These are phyloP conservation scores for Smittia aterrima DNA, from an alignment of 2,888 invertebrate genomes.

Conservation along the genomic window DNA sequence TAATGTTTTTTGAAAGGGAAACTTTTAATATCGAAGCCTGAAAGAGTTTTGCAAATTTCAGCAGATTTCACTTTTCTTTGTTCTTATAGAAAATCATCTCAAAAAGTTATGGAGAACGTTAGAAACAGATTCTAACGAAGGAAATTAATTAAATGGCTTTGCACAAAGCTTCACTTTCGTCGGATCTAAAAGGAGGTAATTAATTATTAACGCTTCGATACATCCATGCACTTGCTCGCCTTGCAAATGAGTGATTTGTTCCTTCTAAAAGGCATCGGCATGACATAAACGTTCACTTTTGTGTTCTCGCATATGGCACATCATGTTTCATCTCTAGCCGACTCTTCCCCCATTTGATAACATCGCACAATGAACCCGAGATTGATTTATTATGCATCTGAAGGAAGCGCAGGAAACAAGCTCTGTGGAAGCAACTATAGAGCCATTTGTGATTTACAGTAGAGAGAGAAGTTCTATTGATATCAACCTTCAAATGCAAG, in stretches of 20 bases:
- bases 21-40: too few species aligned
- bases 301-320: constrained; percentile 23
- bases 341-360: not conserved
- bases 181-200: not conserved
- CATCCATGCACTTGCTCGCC: not conserved
- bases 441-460: constrained; percentile 28
- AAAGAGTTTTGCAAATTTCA: too few species aligned
- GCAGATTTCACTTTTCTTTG: too few species aligned
- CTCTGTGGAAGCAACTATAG: not conserved
- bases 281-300: constrained; percentile 28
- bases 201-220: constrained; percentile 34
- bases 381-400: constrained; percentile 35
- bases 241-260: constrained; percentile 16
- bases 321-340: constrained; percentile 12
- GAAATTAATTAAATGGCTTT: too few species aligned
- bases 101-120: too few species aligned
- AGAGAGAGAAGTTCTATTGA: not conserved
- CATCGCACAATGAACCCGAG: constrained; percentile 35
- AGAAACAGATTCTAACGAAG: too few species aligned
- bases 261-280: not conserved
- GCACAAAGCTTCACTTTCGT: too few species aligned
- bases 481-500: not conserved
- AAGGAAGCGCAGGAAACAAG: not conserved
- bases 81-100: too few species aligned
- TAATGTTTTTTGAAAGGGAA: too few species aligned